Evolutionary conservation across 2,888 invertebrate genomes (phyloP), one percentile per base, ranked within the genome.

Genomic region (Magallana nippona): DNA sequence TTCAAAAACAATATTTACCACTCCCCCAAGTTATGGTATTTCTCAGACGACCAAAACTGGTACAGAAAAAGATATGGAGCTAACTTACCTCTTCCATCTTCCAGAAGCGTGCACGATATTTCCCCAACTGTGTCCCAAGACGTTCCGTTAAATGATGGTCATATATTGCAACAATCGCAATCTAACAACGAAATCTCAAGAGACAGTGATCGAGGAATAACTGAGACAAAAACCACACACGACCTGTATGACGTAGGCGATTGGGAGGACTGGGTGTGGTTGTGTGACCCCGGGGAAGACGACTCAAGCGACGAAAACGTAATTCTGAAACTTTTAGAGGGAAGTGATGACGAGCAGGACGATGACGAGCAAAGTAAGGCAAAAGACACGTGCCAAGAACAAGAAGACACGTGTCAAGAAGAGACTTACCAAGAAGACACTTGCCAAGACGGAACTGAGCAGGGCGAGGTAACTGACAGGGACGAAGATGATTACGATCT

Each of bases 241-340:
- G 71, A 15, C 27, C 15, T 17, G 13, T 22, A 71, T 22, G 63
- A 63, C 15, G 27, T 71, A 27, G 71, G 71, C 2, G 71, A 27
- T 32, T 71, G 71, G 71, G 27, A 71, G 8, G 71, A 71, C 2
- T 71, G 71, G 71, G 32, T 15, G 32, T 71, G 71, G 71, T 32
- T 71, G 22, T 71, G 71, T 27, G 71, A 71, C 32, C 71, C 71
- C 15, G 71, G 32, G 27, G 71, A 71, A 71, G 13, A 71, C 15
- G 71, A 71, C 11, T 22, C 13, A 1, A 71, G 71, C 32, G 71
- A 27, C 32, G 27, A 71, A 15, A 71, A 71, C 15, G 8, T 27
- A 32, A 71, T 71, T 15, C 22, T 71, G 13, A 71, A 71, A 15
- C 27, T 32, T 15, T 27, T 71, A 71, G 71, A 71, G 22, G 71